Evolutionary conservation across 2,888 invertebrate species (phyloP).

Genomic region (Oscheius sp.): DNA sequence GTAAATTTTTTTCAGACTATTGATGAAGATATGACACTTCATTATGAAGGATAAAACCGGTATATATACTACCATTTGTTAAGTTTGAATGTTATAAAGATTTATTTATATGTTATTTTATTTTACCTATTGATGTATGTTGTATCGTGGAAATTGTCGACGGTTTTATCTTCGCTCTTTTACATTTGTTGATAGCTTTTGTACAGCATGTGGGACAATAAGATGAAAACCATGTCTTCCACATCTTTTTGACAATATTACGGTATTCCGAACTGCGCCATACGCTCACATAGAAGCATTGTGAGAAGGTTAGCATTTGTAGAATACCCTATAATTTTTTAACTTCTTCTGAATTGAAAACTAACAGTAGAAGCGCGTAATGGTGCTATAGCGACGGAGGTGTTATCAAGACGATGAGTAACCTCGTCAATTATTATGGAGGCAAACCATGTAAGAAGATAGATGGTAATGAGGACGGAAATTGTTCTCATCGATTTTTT

Average conservation of each 20-base stretch:
- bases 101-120: background rate
- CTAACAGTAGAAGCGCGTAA: slow-evolving; percentile 15
- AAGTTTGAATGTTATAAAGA: background rate
- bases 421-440: slow-evolving; percentile 22
- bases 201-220: background rate
- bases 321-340: slow-evolving; percentile 26
- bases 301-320: slow-evolving; percentile 23
- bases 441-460: slow-evolving; percentile 27
- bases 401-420: background rate
- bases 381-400: background rate
- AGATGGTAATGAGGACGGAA: slow-evolving; percentile 26
- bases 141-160: background rate
- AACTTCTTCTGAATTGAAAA: background rate
- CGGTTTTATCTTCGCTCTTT: slow-evolving; percentile 8
- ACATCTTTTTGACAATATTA: slow-evolving; percentile 29
- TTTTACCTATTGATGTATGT: background rate
- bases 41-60: background rate
- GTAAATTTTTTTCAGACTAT: slow-evolving; percentile 4
- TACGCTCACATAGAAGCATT: slow-evolving; percentile 27
- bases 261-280: slow-evolving; percentile 32
- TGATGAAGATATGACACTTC: background rate
- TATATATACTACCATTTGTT: background rate
- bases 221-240: background rate
- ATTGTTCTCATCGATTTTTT: slow-evolving; percentile 29
- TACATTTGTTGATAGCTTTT: background rate